Conservation (phyloP, 2,797 vertebrate genomes). For the Pipistrellus pygmaeus region DNA sequence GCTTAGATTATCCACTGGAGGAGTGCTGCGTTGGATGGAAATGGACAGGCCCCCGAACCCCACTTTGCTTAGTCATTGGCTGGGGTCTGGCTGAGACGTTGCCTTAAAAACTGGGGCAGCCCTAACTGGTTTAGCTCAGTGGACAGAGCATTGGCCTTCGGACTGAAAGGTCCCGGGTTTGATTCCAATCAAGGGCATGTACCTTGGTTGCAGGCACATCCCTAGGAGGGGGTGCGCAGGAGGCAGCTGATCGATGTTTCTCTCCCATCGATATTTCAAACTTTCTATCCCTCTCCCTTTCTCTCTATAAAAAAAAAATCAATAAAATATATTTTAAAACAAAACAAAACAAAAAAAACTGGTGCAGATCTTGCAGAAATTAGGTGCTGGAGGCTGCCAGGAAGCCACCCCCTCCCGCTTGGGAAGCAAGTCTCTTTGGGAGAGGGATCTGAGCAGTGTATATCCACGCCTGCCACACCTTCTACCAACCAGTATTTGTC, state of each 20-base stretch:
- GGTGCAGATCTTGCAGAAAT: background rate
- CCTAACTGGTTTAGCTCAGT: too few relatives aligned
- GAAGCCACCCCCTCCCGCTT: background rate
- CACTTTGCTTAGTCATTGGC: background rate
- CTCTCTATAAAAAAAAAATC: too few relatives aligned
- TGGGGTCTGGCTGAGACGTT: background rate
- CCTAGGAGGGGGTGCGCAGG: too few relatives aligned
- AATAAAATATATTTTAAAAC: too few relatives aligned
- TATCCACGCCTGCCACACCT: background rate
- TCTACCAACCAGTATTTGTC: background rate
- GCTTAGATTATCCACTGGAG: background rate
- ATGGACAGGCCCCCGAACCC: background rate
- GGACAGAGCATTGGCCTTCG: too few relatives aligned
- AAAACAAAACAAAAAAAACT: background rate
- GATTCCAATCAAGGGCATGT: too few relatives aligned
- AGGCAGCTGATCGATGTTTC: too few relatives aligned
- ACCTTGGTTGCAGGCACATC: too few relatives aligned
- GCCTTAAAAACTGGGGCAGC: background rate
- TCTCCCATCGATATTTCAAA: too few relatives aligned
- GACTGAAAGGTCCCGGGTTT: too few relatives aligned
- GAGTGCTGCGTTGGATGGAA: background rate
- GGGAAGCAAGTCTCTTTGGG: background rate
- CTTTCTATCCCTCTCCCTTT: too few relatives aligned
- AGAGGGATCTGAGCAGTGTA: background rate
- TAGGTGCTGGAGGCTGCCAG: background rate